Evolutionary conservation across 2,113 vertebrate species (phyloP).

Genomic region (Ictalurus punctatus): DNA sequence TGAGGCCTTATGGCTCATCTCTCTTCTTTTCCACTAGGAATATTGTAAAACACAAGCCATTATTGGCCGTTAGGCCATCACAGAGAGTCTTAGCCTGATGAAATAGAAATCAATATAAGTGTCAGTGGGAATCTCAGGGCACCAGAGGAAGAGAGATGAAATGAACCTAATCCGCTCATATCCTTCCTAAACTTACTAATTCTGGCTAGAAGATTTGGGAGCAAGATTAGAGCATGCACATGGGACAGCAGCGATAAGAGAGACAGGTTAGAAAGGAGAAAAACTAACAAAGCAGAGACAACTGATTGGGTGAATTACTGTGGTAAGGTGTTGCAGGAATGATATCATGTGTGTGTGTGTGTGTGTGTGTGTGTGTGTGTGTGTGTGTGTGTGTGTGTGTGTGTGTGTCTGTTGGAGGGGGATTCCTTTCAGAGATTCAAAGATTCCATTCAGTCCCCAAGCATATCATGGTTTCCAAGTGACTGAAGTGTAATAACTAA

Average conservation of each 20-base stretch:
- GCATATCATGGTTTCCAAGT: background rate
- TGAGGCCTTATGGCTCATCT: background rate
- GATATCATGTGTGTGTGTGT: background rate
- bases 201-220: slow-evolving; percentile 36
- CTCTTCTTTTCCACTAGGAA: background rate
- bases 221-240: slow-evolving; percentile 36
- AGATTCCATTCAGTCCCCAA: slow-evolving; percentile 1
- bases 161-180: slow-evolving; percentile 49
- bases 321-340: background rate
- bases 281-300: background rate
- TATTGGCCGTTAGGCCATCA: slow-evolving; percentile 31
- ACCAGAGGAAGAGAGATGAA: slow-evolving; percentile 16
- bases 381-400: too few species aligned
- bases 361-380: too few species aligned
- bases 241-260: slow-evolving; percentile 35
- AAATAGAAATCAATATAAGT: slow-evolving; percentile 54
- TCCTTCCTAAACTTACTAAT: slow-evolving; percentile 39
- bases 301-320: slow-evolving; percentile 14
- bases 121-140: slow-evolving; percentile 31
- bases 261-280: slow-evolving; percentile 28
- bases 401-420: too few species aligned
- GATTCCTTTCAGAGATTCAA: slow-evolving; percentile 1
- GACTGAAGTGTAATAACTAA: background rate
- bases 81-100: slow-evolving; percentile 30
- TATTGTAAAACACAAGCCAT: slow-evolving; percentile 17